Base-by-base conservation (phyloP, 2,797 vertebrate genomes). In the Rhinophrynus dorsalis region DNA sequence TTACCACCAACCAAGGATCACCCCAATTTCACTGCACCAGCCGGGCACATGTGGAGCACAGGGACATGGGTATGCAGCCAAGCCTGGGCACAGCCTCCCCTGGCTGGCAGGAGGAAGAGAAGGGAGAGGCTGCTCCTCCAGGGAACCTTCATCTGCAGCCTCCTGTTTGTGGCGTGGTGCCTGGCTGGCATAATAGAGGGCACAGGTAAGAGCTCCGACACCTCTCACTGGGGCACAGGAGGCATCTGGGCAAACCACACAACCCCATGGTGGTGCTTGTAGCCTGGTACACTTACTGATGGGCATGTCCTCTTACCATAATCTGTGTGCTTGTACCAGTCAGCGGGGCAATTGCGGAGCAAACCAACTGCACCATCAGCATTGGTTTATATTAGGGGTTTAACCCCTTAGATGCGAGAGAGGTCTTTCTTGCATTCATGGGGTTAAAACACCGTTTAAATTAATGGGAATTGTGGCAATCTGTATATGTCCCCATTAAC, bases 161-260 rank as follows among this genome's bases (percentile, higher is more conserved):
- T 72, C 9, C 44, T 72, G 44, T 58, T 58, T 9, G 33, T 33
- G 1, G 69, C 26, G 8, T 72, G 69, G 69, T 42, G 61, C 51
- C 54, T 72, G 42, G 24, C 40, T 3, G 42, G 33, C 17, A 6
- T 58, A 1, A 18, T 65, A 15, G 61, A 65, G 3, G 61, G 52
- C n/a, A 11, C 68, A 72, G 68, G 68, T 72, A 57, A 65, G 24
- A 23, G 12, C 13, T 48, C 2, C 3, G 23, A 26, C 15, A 10
- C 42, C 15, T 5, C 3, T 45, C 9, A 6, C 17, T 18, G 42
- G 42, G 18, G 42, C 37, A 38, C 37, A 38, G 6, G 13, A 5
- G 2, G 5, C 6, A 38, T 2, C n/a, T 5, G 17, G 17, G 17
- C 17, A 45, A 15, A 45, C n/a, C n/a, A n/a, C n/a, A n/a, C n/a